phyloP scores from a whole-genome alignment of 1,140 invertebrate genomes.

The Portunus trituberculatus region DNA sequence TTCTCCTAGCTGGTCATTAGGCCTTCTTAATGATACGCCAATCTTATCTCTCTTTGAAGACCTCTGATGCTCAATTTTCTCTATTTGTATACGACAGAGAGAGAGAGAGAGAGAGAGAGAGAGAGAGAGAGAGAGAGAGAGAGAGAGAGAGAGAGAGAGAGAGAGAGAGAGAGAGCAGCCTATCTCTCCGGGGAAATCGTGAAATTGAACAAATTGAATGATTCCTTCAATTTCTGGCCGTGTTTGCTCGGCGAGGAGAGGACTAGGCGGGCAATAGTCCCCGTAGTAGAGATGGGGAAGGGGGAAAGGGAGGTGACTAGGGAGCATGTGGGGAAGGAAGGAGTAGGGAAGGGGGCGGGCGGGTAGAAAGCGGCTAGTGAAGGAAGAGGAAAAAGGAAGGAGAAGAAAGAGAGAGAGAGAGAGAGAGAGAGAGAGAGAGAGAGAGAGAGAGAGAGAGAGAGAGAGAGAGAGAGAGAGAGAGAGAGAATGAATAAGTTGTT shows the following conservation, averaged over 20 bases:
- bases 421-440: not conserved
- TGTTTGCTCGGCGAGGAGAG: not conserved
- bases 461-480: constrained; percentile 6
- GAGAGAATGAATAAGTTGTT: too few relatives aligned
- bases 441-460: constrained; percentile 1
- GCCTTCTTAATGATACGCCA: not conserved
- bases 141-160: constrained; percentile 9
- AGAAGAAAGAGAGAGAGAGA: not conserved
- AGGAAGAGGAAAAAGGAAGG: not conserved
- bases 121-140: constrained; percentile 20
- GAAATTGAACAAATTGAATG: constrained; percentile 4
- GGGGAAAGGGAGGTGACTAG: not conserved
- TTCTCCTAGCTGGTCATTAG: not conserved
- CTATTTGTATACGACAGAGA: not conserved
- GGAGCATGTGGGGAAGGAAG: not conserved
- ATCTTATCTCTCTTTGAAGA: not conserved
- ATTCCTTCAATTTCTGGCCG: constrained; percentile 3
- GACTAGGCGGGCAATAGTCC: not conserved
- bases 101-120: too few relatives aligned
- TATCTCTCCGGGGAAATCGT: constrained; percentile 9
- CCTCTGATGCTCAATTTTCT: not conserved
- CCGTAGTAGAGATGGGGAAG: not conserved
- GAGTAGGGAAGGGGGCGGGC: not conserved
- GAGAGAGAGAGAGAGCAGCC: constrained; percentile 1
- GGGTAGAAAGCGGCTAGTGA: not conserved